Conservation (phyloP, 2,113 vertebrate species). For the Pardalotus punctatus region DNA sequence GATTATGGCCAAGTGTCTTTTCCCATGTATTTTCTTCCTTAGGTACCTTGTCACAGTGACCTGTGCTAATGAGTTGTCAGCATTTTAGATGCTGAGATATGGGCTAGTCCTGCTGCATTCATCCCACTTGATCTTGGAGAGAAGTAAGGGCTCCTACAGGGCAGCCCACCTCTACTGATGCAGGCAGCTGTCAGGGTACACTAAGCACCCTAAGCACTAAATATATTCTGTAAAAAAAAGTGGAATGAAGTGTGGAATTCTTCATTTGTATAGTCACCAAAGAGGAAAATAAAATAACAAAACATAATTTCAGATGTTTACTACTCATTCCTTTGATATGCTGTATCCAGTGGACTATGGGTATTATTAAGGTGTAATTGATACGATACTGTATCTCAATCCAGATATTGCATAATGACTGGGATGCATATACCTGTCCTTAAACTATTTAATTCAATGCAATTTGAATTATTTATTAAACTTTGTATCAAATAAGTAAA, state of each 20-base stretch:
- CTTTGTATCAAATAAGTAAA: not conserved
- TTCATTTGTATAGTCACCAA: not conserved
- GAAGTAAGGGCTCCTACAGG: not conserved
- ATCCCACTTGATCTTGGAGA: not conserved
- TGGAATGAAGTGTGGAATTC: not conserved
- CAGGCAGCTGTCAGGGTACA: not conserved
- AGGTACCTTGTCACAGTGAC: not conserved
- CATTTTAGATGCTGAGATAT: not conserved
- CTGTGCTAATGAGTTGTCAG: not conserved
- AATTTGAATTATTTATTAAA: not conserved
- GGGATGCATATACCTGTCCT: not conserved
- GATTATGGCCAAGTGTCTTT: not conserved
- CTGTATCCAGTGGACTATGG: not conserved
- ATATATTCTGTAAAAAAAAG: not conserved
- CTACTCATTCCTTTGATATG: not conserved
- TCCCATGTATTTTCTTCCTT: not conserved
- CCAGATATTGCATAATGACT: not conserved
- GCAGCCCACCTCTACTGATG: not conserved
- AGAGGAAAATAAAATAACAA: not conserved
- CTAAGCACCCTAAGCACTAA: too few relatives aligned
- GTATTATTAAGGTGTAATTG: not conserved
- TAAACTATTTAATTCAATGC: not conserved
- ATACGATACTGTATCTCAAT: not conserved
- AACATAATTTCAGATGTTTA: not conserved
- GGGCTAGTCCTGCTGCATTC: not conserved